These are phyloP conservation scores for Holothuria scabra DNA, from an alignment of 53 echinoderm and acorn worm species.

Conservation along the genomic window DNA sequence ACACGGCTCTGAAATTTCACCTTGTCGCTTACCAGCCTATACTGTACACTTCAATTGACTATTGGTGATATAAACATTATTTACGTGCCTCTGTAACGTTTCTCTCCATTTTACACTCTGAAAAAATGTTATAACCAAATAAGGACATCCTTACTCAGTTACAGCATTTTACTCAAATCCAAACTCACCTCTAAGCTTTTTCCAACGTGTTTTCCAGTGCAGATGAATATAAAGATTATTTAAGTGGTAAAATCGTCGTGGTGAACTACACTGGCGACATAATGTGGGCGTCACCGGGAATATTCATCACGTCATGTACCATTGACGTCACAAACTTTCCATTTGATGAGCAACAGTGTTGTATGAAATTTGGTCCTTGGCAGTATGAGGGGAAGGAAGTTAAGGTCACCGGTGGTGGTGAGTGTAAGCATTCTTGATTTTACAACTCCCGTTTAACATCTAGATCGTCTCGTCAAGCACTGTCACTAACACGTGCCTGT, in stretches of 20 bases:
- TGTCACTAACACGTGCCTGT: conserved; percentile 13
- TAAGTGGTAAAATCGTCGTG: conserved; percentile 80
- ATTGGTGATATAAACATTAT: too few relatives aligned
- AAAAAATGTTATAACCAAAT: too few relatives aligned
- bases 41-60: too few relatives aligned
- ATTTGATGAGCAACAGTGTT: conserved; percentile 88
- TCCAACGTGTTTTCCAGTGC: conserved; percentile 48
- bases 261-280: conserved; percentile 68
- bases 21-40: too few relatives aligned
- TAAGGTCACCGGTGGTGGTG: conserved; percentile 74
- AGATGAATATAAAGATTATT: conserved; percentile 87
- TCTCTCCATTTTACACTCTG: too few relatives aligned
- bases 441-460: background rate
- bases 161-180: too few relatives aligned
- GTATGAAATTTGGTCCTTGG: conserved; percentile 95
- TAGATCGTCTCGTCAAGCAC: too few relatives aligned
- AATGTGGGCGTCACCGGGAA: conserved; percentile 93
- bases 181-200: too few relatives aligned
- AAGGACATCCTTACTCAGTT: too few relatives aligned
- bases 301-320: conserved; percentile 88
- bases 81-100: too few relatives aligned
- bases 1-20: too few relatives aligned
- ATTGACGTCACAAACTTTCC: conserved; percentile 97
- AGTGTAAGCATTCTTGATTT: conserved; percentile 54
- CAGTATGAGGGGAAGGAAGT: conserved; percentile 91